Evolutionary conservation across 2,113 vertebrate species (phyloP).

Genomic region (Meriones unguiculatus): DNA sequence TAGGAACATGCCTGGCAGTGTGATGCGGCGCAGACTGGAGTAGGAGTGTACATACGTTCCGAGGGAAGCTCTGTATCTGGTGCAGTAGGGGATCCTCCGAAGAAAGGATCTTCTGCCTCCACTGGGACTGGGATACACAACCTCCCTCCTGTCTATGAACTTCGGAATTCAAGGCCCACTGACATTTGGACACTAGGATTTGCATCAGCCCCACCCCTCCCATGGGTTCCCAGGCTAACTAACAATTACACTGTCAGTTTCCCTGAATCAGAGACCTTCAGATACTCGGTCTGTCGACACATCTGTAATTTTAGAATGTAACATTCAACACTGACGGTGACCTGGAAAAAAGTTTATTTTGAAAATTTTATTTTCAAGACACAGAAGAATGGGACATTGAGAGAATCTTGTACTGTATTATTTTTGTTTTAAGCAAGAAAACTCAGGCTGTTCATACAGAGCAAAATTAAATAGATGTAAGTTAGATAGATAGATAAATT

Average conservation of each 20-base stretch:
- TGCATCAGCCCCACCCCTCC: background rate
- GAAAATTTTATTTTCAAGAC: background rate
- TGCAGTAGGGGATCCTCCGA: background rate
- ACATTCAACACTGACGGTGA: background rate
- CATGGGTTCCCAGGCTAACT: background rate
- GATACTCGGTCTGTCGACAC: background rate
- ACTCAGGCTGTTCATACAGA: background rate
- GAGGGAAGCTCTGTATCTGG: background rate
- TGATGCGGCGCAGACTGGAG: background rate
- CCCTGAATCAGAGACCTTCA: background rate
- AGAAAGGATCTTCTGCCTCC: background rate
- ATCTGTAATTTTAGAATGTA: background rate
- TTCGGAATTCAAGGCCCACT: background rate
- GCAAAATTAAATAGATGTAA: background rate
- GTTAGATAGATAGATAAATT: background rate
- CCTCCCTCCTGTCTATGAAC: background rate
- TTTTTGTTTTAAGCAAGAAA: background rate
- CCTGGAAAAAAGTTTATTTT: background rate
- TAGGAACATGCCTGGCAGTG: background rate
- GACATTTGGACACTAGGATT: background rate
- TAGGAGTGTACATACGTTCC: background rate
- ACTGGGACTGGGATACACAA: background rate
- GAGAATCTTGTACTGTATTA: background rate
- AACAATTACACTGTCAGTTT: background rate
- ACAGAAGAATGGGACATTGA: background rate